Conservation (phyloP, 2,888 invertebrate species). For the Lapara coniferarum region DNA sequence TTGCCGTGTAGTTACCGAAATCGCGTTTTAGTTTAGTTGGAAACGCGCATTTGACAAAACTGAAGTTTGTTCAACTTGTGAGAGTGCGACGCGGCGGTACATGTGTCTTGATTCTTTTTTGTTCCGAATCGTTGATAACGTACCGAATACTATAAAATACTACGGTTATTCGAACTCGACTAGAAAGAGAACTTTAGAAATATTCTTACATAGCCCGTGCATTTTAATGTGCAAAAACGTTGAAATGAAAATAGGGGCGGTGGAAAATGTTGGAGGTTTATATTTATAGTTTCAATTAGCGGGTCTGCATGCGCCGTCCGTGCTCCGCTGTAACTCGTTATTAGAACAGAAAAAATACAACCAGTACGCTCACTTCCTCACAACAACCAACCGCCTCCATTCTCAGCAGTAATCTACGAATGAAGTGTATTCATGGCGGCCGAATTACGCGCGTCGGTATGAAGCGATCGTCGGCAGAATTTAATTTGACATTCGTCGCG, state of each 20-base stretch:
- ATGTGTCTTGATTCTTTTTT: slow-evolving; percentile 52
- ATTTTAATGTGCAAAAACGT: slow-evolving; percentile 52
- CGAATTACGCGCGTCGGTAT: slow-evolving; percentile 59
- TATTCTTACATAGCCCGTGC: slow-evolving; percentile 45
- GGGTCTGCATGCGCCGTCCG: slow-evolving; percentile 64
- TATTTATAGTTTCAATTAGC: slow-evolving; percentile 82
- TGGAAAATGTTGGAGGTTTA: slow-evolving; percentile 64
- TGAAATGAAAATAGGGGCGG: slow-evolving; percentile 60
- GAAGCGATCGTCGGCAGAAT: slow-evolving; percentile 69
- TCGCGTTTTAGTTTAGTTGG: slow-evolving; percentile 42
- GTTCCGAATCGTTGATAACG: slow-evolving; percentile 46
- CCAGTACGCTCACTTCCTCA: slow-evolving; percentile 33
- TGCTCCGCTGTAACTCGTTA: slow-evolving; percentile 50
- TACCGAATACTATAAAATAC: slow-evolving; percentile 37
- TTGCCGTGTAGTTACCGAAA: slow-evolving; percentile 57
- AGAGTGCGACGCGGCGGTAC: slow-evolving; percentile 41
- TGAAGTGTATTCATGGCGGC: slow-evolving; percentile 61
- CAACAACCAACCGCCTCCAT: neutral
- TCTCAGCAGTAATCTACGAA: slow-evolving; percentile 3
- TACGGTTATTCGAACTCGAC: slow-evolving; percentile 32
- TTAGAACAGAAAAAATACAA: slow-evolving; percentile 51
- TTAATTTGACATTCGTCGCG: slow-evolving; percentile 67
- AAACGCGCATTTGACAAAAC: slow-evolving; percentile 44
- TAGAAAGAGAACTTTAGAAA: slow-evolving; percentile 43
- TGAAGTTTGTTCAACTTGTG: slow-evolving; percentile 32